Evolutionary conservation across 2,888 invertebrate species (phyloP), one percentile per base, ranked within the genome.

Genomic region (Macroteleia sp.): DNA sequence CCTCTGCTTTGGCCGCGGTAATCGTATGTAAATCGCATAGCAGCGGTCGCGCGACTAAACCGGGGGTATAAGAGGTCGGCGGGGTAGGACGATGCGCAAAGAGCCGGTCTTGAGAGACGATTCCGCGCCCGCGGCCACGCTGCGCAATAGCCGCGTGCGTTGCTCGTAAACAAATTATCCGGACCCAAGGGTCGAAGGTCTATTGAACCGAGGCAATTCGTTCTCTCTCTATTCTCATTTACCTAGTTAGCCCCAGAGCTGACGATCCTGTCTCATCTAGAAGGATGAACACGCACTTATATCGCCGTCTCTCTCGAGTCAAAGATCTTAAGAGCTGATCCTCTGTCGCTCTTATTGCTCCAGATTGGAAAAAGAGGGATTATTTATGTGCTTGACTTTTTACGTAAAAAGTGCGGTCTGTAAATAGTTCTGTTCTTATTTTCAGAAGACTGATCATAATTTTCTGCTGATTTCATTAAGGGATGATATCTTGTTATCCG

Each of bases 81-180:
- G 36, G 54, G 42, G 46, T 2, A 9, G 19, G 12, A 28, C 19
- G 52, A 28, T 28, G 36, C 44, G 69, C 54, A 74, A 67, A 46
- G 86, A 83, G 86, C 84, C 85, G 82, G 80, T 79, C 84, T 85
- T 82, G 87, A 85, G 87, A 87, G 89, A 88, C 86, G 85, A 86
- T 76, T 73, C 85, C 83, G 83, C 76, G 80, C 84, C 86, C 83
- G 82, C 81, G 84, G 86, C 77, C 69, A 79, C 57, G 83, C 81
- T 17, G 69, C 54, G 74, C 64, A 66, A 85, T 83, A 84, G 86
- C 86, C 87, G 87, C 88, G 88, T 89, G 88, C 88, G 87, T 87
- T 88, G 87, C 89, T 90, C 90, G 90, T 91, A 91, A 91, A 91
- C 90, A 91, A 91, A 91, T 91, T 91, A 91, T 91, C 90, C 88